Percentiles rank a stretch among this genome's conserved stretches.
These are phyloP conservation scores for Ptilodon capucinus DNA, from an alignment of 2,888 invertebrate species.

Conservation along the genomic window DNA sequence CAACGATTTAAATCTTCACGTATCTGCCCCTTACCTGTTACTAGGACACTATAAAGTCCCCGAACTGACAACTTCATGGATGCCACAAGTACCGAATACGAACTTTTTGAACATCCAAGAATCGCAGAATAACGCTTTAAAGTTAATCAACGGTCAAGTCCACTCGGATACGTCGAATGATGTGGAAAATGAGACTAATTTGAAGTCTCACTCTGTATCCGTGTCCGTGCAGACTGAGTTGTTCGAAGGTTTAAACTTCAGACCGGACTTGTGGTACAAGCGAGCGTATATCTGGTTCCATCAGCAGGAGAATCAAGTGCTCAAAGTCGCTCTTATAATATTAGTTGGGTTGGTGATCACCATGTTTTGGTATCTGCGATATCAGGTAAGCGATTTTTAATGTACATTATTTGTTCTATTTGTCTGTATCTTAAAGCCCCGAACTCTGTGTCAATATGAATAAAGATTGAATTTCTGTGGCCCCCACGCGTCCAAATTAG, in stretches of 20 bases:
- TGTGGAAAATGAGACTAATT: conserved; percentile 69
- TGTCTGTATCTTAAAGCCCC: too few species aligned
- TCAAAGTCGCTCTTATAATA: conserved; percentile 87
- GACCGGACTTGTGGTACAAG: conserved; percentile 70
- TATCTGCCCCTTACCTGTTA: conserved; percentile 72
- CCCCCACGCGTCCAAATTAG: too few species aligned
- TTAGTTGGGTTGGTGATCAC: conserved; percentile 86
- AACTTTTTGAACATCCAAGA: conserved; percentile 56
- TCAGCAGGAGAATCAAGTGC: conserved; percentile 89
- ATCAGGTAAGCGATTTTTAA: conserved; percentile 78
- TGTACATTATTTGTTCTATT: too few species aligned
- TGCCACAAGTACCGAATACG: conserved; percentile 64
- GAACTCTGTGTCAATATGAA: too few species aligned
- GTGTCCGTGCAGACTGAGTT: conserved; percentile 84
- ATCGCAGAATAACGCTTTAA: conserved; percentile 48
- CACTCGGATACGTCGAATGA: conserved; percentile 58
- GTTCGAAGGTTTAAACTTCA: conserved; percentile 66
- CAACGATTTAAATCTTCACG: conserved; percentile 67
- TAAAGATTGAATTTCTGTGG: too few species aligned
- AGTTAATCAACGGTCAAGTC: conserved; percentile 70
- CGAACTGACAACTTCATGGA: conserved; percentile 78
- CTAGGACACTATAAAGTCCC: conserved; percentile 89
- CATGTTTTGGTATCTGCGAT: conserved; percentile 89
- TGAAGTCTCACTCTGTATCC: conserved; percentile 68
- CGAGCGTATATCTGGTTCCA: conserved; percentile 84